Percentiles rank a stretch among this genome's conserved stretches.
Conservation (phyloP, 1,140 invertebrate species). For the Psix sp. region DNA sequence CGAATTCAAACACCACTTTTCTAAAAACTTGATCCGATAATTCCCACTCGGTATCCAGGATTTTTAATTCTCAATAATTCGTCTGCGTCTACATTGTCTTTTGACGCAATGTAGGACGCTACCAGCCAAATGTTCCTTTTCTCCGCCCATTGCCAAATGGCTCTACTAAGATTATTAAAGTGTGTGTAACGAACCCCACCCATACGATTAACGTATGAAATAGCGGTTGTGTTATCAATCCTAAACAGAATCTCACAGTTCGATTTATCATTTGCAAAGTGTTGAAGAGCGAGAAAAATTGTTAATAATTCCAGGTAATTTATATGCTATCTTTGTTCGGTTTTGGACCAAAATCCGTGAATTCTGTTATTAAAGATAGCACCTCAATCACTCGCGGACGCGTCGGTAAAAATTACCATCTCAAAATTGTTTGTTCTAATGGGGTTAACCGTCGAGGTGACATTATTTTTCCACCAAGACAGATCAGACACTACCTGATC, state of each 20-base stretch:
- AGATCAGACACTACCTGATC: constrained; percentile 1
- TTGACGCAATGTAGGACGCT: constrained; percentile 16
- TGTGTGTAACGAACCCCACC: constrained; percentile 6
- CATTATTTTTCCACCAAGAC: constrained; percentile 7
- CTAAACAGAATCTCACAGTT: constrained; percentile 5
- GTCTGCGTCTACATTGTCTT: constrained; percentile 16
- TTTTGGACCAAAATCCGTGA: constrained; percentile 1
- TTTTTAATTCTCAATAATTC: constrained; percentile 9
- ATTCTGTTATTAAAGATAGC: constrained; percentile 1
- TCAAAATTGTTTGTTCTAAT: constrained; percentile 4
- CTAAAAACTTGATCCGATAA: constrained; percentile 1
- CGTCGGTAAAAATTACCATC: constrained; percentile 26
- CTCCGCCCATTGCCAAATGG: constrained; percentile 21
- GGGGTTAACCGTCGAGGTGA: not conserved
- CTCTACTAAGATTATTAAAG: constrained; percentile 6
- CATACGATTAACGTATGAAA: constrained; percentile 14
- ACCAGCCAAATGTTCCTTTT: constrained; percentile 11
- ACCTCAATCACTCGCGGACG: constrained; percentile 19
- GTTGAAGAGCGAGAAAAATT: constrained; percentile 1
- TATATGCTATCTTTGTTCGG: not conserved
- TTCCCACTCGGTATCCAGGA: constrained; percentile 11
- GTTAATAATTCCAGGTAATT: constrained; percentile 15
- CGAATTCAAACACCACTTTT: constrained; percentile 6
- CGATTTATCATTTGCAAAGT: not conserved
- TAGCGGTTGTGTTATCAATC: constrained; percentile 13